Conservation (phyloP, 2,888 invertebrate genomes). For the Caenorhabditis sp. region DNA sequence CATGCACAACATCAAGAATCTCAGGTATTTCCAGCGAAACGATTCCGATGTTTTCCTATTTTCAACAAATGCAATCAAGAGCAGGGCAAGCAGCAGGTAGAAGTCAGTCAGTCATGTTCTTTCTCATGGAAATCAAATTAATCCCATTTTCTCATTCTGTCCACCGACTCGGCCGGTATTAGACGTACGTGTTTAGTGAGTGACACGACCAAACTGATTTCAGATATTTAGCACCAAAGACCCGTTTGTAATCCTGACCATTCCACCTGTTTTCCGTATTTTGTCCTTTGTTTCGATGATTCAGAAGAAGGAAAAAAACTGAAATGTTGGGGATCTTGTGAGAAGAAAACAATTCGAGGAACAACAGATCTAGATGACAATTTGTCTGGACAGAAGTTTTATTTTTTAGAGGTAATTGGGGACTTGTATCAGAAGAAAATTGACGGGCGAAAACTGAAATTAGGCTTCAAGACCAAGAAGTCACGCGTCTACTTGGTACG, state of each 20-base stretch:
- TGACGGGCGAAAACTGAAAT: not conserved
- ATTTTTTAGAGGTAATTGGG: not conserved
- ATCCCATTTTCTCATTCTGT: conserved; percentile 4
- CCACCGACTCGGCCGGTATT: too few relatives aligned
- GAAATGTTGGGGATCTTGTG: conserved; percentile 1
- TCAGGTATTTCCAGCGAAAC: too few relatives aligned
- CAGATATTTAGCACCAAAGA: too few relatives aligned
- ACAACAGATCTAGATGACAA: not conserved
- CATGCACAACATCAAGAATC: conserved; percentile 4
- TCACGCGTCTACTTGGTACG: conserved; percentile 17
- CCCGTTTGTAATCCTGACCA: not conserved
- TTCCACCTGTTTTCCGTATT: conserved; percentile 42
- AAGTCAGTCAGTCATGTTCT: not conserved
- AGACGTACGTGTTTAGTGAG: too few relatives aligned
- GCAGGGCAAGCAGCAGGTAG: not conserved
- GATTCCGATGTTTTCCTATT: too few relatives aligned
- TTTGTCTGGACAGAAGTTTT: not conserved
- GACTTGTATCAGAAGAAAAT: not conserved
- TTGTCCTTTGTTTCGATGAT: conserved; percentile 28
- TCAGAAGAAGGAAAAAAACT: not conserved
- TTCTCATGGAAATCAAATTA: not conserved
- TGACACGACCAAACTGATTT: not conserved
- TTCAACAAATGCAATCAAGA: not conserved
- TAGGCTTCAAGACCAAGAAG: not conserved
- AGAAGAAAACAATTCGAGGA: not conserved